Conservation (phyloP, 2,113 vertebrate genomes). For the Acinonyx jubatus region DNA sequence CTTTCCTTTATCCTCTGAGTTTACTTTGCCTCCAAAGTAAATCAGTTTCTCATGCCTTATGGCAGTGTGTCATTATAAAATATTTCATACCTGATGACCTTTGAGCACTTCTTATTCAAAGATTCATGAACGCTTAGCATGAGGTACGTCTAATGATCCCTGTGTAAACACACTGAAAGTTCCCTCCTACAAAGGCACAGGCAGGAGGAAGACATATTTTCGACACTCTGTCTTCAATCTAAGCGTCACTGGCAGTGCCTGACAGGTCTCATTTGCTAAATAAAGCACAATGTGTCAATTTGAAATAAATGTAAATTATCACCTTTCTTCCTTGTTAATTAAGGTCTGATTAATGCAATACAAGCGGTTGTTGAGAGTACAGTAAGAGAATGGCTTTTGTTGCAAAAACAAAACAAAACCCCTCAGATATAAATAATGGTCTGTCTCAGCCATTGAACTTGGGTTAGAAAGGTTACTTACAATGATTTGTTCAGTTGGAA, state of each 20-base stretch:
- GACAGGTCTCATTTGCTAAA: conserved; percentile 84
- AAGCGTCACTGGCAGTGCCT: conserved; percentile 76
- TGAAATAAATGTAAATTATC: conserved; percentile 88
- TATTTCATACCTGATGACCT: conserved; percentile 81
- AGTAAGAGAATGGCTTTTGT: conserved; percentile 73
- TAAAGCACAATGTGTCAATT: conserved; percentile 84
- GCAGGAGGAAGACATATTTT: conserved; percentile 84
- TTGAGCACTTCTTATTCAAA: conserved; percentile 84
- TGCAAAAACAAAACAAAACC: conserved; percentile 76
- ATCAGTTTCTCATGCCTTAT: conserved; percentile 83
- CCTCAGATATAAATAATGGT: conserved; percentile 58
- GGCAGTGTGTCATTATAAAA: conserved; percentile 84
- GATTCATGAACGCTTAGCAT: conserved; percentile 76
- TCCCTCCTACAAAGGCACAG: conserved; percentile 79
- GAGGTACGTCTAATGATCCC: conserved; percentile 78
- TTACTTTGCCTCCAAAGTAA: conserved; percentile 76
- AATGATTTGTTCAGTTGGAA: conserved; percentile 63
- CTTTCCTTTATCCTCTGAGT: conserved; percentile 47
- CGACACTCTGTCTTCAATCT: conserved; percentile 80
- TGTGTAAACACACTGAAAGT: conserved; percentile 83
- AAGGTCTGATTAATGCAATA: conserved; percentile 83
- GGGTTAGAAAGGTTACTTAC: conserved; percentile 72
- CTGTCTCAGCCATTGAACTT: conserved; percentile 62
- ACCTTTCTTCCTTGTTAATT: conserved; percentile 83
- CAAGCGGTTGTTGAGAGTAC: conserved; percentile 61